Conservation (phyloP, 2,797 vertebrate species). For the Micropoecilia bifurca region DNA sequence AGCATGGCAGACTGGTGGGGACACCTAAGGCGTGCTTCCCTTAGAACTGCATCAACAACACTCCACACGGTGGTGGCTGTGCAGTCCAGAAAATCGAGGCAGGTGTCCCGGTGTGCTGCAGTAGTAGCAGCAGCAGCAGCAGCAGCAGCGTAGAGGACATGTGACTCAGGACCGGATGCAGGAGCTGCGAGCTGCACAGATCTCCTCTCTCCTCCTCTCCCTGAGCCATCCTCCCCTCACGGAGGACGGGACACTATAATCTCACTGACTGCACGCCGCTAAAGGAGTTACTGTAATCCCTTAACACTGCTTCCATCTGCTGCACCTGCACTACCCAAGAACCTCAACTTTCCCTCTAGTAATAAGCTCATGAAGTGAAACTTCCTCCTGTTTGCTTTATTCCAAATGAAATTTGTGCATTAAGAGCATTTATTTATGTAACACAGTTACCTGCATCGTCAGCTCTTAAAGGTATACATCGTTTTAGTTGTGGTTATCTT, state of each 20-base stretch:
- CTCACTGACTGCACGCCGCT: slow-evolving; percentile 59
- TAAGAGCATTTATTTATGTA: not conserved
- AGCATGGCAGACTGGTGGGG: slow-evolving; percentile 72
- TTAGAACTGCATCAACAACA: slow-evolving; percentile 59
- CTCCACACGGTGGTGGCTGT: slow-evolving; percentile 32
- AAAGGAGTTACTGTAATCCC: slow-evolving; percentile 80
- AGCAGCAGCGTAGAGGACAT: slow-evolving; percentile 53
- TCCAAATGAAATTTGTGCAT: not conserved
- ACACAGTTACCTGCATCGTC: not conserved
- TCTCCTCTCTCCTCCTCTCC: slow-evolving; percentile 27
- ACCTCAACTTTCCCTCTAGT: slow-evolving; percentile 18
- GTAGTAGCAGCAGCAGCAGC: slow-evolving; percentile 52
- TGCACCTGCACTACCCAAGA: slow-evolving; percentile 39
- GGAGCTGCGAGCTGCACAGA: slow-evolving; percentile 34
- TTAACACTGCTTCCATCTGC: slow-evolving; percentile 73
- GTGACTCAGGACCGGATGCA: slow-evolving; percentile 58
- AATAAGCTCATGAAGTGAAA: not conserved
- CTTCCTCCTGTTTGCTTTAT: not conserved
- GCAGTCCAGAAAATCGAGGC: slow-evolving; percentile 24
- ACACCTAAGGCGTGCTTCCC: slow-evolving; percentile 38
- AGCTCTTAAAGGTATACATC: not conserved
- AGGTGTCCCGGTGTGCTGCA: slow-evolving; percentile 43
- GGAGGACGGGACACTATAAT: slow-evolving; percentile 53
- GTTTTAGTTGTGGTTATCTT: not conserved
- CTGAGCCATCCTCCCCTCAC: slow-evolving; percentile 43